These are phyloP conservation scores for Temnothorax rugatulus DNA, from an alignment of 2,888 invertebrate species.

Conservation along the genomic window DNA sequence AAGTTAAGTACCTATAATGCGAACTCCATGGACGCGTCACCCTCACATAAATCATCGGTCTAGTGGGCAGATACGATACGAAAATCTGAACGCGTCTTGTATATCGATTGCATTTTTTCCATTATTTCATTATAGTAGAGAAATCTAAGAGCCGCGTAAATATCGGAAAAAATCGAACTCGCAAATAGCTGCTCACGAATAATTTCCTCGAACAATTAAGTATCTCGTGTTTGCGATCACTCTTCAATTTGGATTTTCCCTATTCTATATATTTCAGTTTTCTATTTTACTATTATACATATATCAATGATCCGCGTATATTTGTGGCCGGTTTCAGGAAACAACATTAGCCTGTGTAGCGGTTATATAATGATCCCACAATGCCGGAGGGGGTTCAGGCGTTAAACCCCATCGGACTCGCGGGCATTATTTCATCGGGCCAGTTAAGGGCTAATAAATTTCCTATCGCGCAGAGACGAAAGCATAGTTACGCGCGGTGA, in stretches of 20 bases:
- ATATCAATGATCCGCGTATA: neutral
- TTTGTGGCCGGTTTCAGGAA: constrained; percentile 17
- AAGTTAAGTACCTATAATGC: constrained; percentile 63
- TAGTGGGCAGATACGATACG: neutral
- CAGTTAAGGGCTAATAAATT: constrained; percentile 52
- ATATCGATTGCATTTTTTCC: neutral
- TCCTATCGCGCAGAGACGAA: constrained; percentile 51
- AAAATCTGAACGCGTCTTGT: constrained; percentile 14
- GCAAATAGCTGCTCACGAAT: neutral
- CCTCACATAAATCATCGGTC: constrained; percentile 48
- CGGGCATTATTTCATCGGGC: constrained; percentile 50
- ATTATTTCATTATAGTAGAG: neutral
- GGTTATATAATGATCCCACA: constrained; percentile 47
- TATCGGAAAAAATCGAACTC: neutral
- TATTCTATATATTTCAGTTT: constrained; percentile 1
- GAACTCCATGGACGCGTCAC: constrained; percentile 57
- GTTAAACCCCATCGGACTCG: constrained; percentile 21
- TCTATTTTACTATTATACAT: neutral
- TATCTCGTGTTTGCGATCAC: neutral
- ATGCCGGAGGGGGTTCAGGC: neutral
- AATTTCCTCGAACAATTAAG: neutral
- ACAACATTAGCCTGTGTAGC: neutral
- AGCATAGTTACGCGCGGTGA: constrained; percentile 54
- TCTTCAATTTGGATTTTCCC: neutral
- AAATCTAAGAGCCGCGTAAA: neutral